Evolutionary conservation across 2,888 invertebrate genomes (phyloP), one percentile per base, ranked within the genome.

Genomic region (Conus canariensis): DNA sequence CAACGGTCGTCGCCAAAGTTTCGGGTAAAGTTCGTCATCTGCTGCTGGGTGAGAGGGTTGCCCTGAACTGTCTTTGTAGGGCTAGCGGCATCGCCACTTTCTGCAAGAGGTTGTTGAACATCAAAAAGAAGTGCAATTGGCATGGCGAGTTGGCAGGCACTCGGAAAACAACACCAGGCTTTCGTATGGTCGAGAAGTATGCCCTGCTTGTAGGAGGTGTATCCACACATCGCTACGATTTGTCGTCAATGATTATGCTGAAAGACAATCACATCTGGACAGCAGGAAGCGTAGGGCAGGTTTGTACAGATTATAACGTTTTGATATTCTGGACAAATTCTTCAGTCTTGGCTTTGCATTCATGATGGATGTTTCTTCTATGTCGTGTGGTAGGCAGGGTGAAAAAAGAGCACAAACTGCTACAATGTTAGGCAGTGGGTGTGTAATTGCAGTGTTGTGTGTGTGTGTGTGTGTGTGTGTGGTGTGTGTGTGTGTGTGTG

Each of bases 221-320:
- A 19, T 95, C 95, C 19, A 95, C 96, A 0, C 96, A 97, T 93
- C 93, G 96, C 22, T 95, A 96, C 90, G 96, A 96, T 91, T 92
- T 96, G 85, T 96, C 96, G 0, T 95, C 96, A 16, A 96, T 96
- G 96, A 95, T 96, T 6, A 97, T 97, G 96, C 93, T 97, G 88
- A 97, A 97, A 92, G 97, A 97, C 91, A 97, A 97, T 92, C 97
- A 97, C 92, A 95, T 97, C 56, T 95, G 95, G 95, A 94, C 96
- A 2, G 95, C 95, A 56, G 96, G 96, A 12, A 95, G 95, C 88
- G 95, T 96, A 12, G 92, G 94, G 45, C 93, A 95, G 95, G 96
- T 96, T 92, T 16, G 87, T 89, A 45, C 60, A 2, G 25, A 45
- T 30, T 30, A 30, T 30, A 56, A 10, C 60, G 60, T 16, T 64